Evolutionary conservation across 2,888 invertebrate genomes (phyloP), one percentile per base, ranked within the genome.

Genomic region (Mystacides longicornis): DNA sequence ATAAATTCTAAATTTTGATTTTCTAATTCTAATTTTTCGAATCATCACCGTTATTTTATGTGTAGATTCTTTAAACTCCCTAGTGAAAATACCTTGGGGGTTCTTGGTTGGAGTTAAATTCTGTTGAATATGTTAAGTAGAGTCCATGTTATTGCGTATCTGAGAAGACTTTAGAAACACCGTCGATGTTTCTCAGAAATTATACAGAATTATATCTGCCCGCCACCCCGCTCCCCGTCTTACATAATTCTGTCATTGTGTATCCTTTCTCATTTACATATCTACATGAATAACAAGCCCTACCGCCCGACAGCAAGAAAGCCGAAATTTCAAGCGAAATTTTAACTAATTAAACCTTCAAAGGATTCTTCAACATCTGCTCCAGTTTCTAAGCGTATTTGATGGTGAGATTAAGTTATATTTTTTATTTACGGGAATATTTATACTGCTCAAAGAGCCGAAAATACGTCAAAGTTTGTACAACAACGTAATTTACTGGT

Each of bases 71-170:
- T n/a, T n/a, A n/a, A n/a, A n/a, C n/a, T n/a, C n/a, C n/a, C n/a
- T n/a, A n/a, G n/a, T n/a, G n/a, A n/a, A n/a, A n/a, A n/a, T n/a
- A n/a, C n/a, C n/a, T n/a, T n/a, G n/a, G n/a, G n/a, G n/a, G n/a
- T n/a, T n/a, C n/a, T n/a, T n/a, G n/a, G n/a, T n/a, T n/a, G 37
- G n/a, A 37, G 4, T 37, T 37, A 45, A 21, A 23, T 52, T 50
- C 37, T 22, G 33, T 31, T 53, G 45, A 52, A 52, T 52, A 52
- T 46, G 33, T 37, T 33, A 27, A 27, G 23, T 33, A 27, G 27
- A 31, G 27, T n/a, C 52, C 52, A 52, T 49, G 47, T 54, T 54
- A 48, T 37, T 49, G 45, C 45, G 53, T 49, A 54, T 54, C 37
- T 37, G n/a, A 37, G 37, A 37, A 37, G 37, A 37, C 37, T 37